phyloP scores from a whole-genome alignment of 2,797 vertebrate genomes.

The Threskiornis aethiopicus region DNA sequence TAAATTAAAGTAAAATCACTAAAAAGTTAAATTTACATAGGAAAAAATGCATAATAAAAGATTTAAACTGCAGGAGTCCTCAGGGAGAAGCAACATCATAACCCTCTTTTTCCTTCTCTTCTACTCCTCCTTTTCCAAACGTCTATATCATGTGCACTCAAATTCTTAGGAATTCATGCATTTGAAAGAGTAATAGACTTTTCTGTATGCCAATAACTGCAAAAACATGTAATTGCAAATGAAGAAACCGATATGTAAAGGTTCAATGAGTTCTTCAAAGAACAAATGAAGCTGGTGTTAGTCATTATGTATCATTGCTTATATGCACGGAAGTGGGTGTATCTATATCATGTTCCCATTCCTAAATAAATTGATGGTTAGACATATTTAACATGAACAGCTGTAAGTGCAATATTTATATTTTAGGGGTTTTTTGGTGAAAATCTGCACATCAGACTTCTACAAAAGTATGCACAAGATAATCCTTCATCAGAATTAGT shows the following conservation, averaged over 20 bases:
- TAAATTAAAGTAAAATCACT: not conserved
- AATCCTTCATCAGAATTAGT: slow-evolving; percentile 11
- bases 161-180: not conserved
- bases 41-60: slow-evolving; percentile 27
- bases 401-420: slow-evolving; percentile 32
- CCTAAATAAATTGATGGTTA: not conserved
- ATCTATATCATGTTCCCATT: not conserved
- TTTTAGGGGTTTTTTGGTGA: not conserved
- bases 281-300: slow-evolving; percentile 7
- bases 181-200: not conserved
- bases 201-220: not conserved
- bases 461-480: not conserved
- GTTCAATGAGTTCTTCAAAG: slow-evolving; percentile 7
- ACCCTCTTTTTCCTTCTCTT: not conserved
- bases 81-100: not conserved
- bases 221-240: not conserved
- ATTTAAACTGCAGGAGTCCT: not conserved
- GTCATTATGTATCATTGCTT: not conserved
- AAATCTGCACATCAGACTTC: not conserved
- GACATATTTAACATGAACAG: slow-evolving; percentile 9
- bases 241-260: not conserved
- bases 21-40: not conserved
- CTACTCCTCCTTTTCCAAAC: not conserved
- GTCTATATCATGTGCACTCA: not conserved
- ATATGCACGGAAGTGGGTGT: not conserved